phyloP scores from a whole-genome alignment of 2,113 vertebrate genomes.

The Euleptes europaea region DNA sequence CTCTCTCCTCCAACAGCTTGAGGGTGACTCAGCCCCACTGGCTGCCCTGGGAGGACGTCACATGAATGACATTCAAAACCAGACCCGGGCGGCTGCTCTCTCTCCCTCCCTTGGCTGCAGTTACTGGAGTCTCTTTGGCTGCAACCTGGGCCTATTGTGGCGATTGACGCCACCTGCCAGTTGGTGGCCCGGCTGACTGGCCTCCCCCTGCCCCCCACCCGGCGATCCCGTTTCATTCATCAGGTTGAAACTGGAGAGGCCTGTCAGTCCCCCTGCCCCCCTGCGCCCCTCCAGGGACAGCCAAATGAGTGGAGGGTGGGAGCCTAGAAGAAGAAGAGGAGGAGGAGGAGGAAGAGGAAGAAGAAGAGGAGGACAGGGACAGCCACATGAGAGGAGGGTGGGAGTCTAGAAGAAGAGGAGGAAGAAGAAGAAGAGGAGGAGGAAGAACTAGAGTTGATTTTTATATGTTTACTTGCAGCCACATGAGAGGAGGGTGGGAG shows the following conservation, averaged over 20 bases:
- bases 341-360: no score
- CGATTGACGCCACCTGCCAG: conserved; percentile 35
- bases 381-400: no score
- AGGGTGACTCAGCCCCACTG: neutral
- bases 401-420: no score
- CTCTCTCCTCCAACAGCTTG: neutral
- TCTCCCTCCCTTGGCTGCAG: neutral
- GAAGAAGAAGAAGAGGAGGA: no score
- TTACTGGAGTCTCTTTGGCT: neutral
- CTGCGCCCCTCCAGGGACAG: neutral
- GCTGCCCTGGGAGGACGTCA: neutral
- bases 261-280: neutral
- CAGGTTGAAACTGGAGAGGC: conserved; percentile 54
- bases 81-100: neutral
- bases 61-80: conserved; percentile 5
- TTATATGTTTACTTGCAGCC: no score
- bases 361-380: no score
- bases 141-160: neutral
- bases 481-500: neutral
- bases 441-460: no score
- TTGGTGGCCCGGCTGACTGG: conserved; percentile 37
- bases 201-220: neutral
- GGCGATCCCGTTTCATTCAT: conserved; percentile 45
- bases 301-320: neutral
- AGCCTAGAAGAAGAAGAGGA: no score